phyloP scores from a whole-genome alignment of 2,113 vertebrate species.

The Cichladusa arquata region DNA sequence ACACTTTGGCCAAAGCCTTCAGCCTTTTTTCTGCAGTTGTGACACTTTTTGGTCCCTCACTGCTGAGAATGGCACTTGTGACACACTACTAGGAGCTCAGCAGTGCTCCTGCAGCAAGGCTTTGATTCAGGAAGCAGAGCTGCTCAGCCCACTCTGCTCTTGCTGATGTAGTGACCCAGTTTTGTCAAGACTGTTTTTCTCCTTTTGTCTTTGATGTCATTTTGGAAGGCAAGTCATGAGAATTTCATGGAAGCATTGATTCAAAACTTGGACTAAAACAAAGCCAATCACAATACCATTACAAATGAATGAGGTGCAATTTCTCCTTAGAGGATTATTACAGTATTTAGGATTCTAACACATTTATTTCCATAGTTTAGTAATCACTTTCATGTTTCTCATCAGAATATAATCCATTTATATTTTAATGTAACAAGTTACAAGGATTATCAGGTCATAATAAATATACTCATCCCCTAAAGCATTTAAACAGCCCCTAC shows the following conservation, averaged over 20 bases:
- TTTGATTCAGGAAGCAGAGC: slow-evolving; percentile 21
- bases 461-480: slow-evolving; percentile 19
- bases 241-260: slow-evolving; percentile 46
- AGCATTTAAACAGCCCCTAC: slow-evolving; percentile 13
- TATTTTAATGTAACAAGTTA: slow-evolving; percentile 55
- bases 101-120: not conserved
- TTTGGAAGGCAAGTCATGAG: slow-evolving; percentile 46
- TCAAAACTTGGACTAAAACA: slow-evolving; percentile 44
- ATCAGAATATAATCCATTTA: slow-evolving; percentile 37
- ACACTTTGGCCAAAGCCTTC: not conserved
- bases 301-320: not conserved
- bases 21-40: not conserved
- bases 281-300: slow-evolving; percentile 22
- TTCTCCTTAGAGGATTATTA: slow-evolving; percentile 23
- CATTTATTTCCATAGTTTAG: slow-evolving; percentile 17
- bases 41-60: not conserved
- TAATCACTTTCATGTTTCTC: slow-evolving; percentile 45
- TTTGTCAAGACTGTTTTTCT: slow-evolving; percentile 59
- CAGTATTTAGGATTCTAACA: slow-evolving; percentile 3
- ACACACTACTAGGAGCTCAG: not conserved
- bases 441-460: slow-evolving; percentile 14
- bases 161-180: slow-evolving; percentile 54
- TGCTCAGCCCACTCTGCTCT: slow-evolving; percentile 26
- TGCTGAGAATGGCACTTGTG: not conserved
- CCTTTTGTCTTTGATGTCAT: slow-evolving; percentile 43